phyloP scores from a whole-genome alignment of 2,113 vertebrate species.

The pig (Sus scrofa) region T2T-Sscrofa CM000813.6:46310501-46311000 shows the following conservation, averaged over 20 bases:
- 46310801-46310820: neutral
- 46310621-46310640: neutral
- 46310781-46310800: neutral
- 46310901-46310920: slow-evolving; percentile 68
- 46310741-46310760: slow-evolving; percentile 1
- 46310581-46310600: neutral
- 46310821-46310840: neutral
- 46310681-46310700: neutral
- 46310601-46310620: neutral
- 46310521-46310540: neutral
- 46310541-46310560: neutral
- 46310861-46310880: slow-evolving; percentile 57
- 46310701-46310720: neutral
- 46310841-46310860: slow-evolving; percentile 57
- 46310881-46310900: slow-evolving; percentile 41
- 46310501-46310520: neutral
- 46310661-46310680: neutral
- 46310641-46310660: neutral
- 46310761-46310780: neutral
- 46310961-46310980: slow-evolving; percentile 78
- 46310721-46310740: neutral
- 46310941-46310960: slow-evolving; percentile 74
- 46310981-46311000: slow-evolving; percentile 82
- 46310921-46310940: slow-evolving; percentile 81
- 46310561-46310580: neutral